Conservation (phyloP, 35 echinoderm and acorn worm genomes). For the Ophiothrix spiculata region DNA sequence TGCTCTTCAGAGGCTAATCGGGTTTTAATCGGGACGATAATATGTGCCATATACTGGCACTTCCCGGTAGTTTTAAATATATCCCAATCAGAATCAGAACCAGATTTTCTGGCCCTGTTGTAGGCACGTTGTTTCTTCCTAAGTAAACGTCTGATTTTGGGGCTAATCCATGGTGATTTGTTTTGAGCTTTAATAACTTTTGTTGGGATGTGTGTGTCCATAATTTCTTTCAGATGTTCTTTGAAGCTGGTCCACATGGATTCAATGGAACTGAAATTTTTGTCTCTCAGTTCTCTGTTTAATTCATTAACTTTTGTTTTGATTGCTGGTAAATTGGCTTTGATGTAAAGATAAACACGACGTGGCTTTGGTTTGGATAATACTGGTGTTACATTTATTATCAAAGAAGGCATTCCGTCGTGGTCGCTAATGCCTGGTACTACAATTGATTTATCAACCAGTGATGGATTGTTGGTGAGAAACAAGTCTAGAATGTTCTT, state of each 20-base stretch:
- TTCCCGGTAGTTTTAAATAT: conserved; percentile 11
- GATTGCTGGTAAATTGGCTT: no score
- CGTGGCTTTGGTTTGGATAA: conserved; percentile 2
- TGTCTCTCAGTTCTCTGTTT: neutral
- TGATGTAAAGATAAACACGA: conserved; percentile 18
- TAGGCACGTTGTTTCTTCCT: neutral
- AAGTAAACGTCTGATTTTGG: neutral
- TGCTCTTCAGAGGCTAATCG: no score
- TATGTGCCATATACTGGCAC: no score
- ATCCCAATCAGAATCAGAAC: neutral
- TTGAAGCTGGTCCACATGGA: conserved; percentile 19
- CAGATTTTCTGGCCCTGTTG: neutral
- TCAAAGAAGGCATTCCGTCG: neutral
- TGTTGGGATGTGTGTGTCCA: neutral
- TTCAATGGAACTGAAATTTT: neutral
- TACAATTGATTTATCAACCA: neutral
- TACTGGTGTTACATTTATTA: neutral
- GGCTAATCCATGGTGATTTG: neutral
- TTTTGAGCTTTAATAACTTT: neutral
- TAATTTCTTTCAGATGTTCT: neutral
- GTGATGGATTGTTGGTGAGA: neutral
- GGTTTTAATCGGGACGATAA: no score
- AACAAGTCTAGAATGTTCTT: neutral
- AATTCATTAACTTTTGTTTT: no score
- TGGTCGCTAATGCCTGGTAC: neutral